Evolutionary conservation across 2,888 invertebrate genomes (phyloP).

Genomic region (Acrobeloides nanus): DNA sequence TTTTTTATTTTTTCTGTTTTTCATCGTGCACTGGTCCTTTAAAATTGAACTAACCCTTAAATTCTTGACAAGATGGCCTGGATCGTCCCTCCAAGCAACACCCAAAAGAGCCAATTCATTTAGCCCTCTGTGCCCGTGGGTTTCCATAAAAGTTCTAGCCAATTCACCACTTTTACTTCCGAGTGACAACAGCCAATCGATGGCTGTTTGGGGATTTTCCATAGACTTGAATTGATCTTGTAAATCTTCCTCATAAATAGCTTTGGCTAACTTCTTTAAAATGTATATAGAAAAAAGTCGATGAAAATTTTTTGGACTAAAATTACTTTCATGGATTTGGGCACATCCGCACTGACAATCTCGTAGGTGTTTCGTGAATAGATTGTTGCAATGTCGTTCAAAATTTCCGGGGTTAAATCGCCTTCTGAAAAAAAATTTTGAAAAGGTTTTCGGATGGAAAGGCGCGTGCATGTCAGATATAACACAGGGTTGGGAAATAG

Average conservation of each 20-base stretch:
- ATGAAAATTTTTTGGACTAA: background rate
- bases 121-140: constrained; percentile 35
- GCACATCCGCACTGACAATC: constrained; percentile 71
- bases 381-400: constrained; percentile 66
- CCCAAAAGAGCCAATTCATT: constrained; percentile 65
- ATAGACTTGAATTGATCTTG: constrained; percentile 21
- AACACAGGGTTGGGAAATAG: too few relatives aligned
- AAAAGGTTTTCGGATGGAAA: too few relatives aligned
- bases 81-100: constrained; percentile 65
- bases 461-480: too few relatives aligned
- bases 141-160: constrained; percentile 54
- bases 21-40: too few relatives aligned
- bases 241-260: constrained; percentile 27
- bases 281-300: constrained; percentile 6
- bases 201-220: constrained; percentile 34
- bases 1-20: too few relatives aligned
- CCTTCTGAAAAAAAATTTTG: constrained; percentile 30
- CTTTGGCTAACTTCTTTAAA: constrained; percentile 35
- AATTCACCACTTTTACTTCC: constrained; percentile 18
- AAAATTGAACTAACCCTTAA: constrained; percentile 62
- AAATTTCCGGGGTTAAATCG: constrained; percentile 64
- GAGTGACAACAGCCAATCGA: constrained; percentile 32
- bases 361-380: constrained; percentile 64
- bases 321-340: constrained; percentile 58
- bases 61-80: constrained; percentile 63